Base-by-base conservation (phyloP, 2,113 vertebrate species). In the Camelus dromedarius region DNA sequence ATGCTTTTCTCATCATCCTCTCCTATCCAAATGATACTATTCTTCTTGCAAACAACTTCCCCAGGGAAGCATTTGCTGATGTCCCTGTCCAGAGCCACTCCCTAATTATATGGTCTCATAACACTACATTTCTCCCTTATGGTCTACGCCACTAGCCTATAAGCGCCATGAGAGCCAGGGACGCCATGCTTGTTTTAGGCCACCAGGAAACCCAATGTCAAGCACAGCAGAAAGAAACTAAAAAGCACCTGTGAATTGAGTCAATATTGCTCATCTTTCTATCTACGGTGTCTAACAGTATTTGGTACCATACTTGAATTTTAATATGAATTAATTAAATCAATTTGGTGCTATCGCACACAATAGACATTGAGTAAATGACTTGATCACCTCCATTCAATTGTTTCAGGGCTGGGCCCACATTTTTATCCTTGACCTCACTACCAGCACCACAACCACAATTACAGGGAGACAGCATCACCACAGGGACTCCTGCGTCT, bases 181-280 rank as follows among this genome's bases (percentile, higher is more conserved):
- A 86, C 19, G 54, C 8, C 30, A 67, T n/a, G 3, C 6, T 30
- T 83, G 16, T 87, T 89, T 70, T 69, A 92, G 46, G 32, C 87
- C 11, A 79, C 67, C 48, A 50, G 24, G 58, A 95, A 89, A 92
- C 22, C 14, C 52, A 67, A 60, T 28, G 50, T 26, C 58, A 35
- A 70, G 30, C 77, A 91, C 58, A 92, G 28, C 20, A 67, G 28
- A 79, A 90, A 88, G 56, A 97, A 83, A 66, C 32, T 42, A 72
- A 73, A 67, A 62, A 72, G 22, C 16, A 19, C 6, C 58, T 35
- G 10, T 26, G 4, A 77, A 93, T 2, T 67, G 13, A 72, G 42
- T 26, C 48, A 70, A 2, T 54, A 19, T 26, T 80, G 52, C 32
- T 80, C 28, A 58, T 16, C 52, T 89, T 75, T 89, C 32, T 62